Evolutionary conservation across 2,113 vertebrate species (phyloP).

Genomic region (Cynopterus brachyotis): DNA sequence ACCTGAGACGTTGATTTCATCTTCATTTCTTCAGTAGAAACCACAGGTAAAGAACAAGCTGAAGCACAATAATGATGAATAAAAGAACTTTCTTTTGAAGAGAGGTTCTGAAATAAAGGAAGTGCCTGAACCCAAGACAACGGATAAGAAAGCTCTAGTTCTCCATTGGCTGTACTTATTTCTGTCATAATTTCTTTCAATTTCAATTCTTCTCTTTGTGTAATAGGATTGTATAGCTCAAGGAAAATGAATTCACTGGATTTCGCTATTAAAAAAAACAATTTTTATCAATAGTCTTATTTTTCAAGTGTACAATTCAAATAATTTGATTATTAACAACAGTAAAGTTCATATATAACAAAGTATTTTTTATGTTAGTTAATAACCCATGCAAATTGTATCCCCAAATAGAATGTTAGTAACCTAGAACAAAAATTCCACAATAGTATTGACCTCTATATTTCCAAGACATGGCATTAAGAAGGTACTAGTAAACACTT

Average conservation of each 20-base stretch:
- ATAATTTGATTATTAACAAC: conserved; percentile 42
- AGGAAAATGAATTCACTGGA: conserved; percentile 85
- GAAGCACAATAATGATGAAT: conserved; percentile 71
- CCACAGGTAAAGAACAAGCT: conserved; percentile 62
- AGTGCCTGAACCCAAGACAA: conserved; percentile 82
- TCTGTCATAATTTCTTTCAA: conserved; percentile 80
- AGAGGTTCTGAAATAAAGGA: conserved; percentile 81
- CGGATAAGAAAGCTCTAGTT: conserved; percentile 78
- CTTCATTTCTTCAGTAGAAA: conserved; percentile 58
- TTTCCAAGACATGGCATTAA: neutral
- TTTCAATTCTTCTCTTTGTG: conserved; percentile 77
- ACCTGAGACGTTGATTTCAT: conserved; percentile 78
- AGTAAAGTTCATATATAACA: neutral
- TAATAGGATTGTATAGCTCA: conserved; percentile 78
- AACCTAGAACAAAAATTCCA: conserved; percentile 19
- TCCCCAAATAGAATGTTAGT: neutral
- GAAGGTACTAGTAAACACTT: neutral
- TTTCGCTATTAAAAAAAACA: conserved; percentile 79
- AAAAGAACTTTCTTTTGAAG: conserved; percentile 83
- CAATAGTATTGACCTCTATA: neutral
- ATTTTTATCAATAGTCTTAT: conserved; percentile 36
- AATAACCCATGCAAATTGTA: conserved; percentile 41
- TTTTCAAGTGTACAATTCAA: conserved; percentile 47
- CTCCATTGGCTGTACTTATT: conserved; percentile 81
- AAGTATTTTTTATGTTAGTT: conserved; percentile 30